Percentiles rank a stretch among this genome's conserved stretches.
Evolutionary conservation across 1,140 invertebrate species (phyloP).

Genomic region (Subanguina moxae): DNA sequence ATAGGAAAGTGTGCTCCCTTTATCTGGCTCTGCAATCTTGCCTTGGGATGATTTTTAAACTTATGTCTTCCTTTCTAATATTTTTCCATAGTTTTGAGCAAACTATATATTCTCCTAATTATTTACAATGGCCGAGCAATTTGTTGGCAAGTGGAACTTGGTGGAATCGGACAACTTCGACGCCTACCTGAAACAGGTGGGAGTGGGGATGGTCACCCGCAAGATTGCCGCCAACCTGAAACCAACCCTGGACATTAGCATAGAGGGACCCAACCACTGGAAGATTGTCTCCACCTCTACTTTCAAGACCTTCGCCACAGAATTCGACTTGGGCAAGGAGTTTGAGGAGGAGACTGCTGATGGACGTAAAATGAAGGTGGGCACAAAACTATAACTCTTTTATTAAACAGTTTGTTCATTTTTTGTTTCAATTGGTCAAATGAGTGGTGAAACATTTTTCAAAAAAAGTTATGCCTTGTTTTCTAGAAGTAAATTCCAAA

Average conservation of each 20-base stretch:
- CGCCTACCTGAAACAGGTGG: constrained; percentile 24
- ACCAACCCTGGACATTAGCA: constrained; percentile 13
- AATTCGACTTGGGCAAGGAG: constrained; percentile 30
- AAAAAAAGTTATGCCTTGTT: too few species aligned
- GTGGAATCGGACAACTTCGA: constrained; percentile 29
- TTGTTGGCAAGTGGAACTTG: constrained; percentile 29
- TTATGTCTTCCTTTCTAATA: too few species aligned
- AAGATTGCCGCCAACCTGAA: constrained; percentile 13
- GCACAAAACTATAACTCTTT: neutral
- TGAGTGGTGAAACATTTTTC: too few species aligned
- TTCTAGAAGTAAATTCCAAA: too few species aligned
- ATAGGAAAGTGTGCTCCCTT: too few species aligned
- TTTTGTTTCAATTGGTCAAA: too few species aligned
- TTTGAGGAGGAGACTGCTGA: constrained; percentile 26
- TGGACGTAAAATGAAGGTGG: constrained; percentile 26
- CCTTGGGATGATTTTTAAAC: too few species aligned
- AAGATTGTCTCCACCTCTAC: constrained; percentile 29
- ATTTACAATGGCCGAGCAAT: constrained; percentile 14
- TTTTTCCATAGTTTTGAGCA: neutral
- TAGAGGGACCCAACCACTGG: constrained; percentile 27
- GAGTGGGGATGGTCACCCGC: constrained; percentile 26
- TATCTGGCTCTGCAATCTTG: too few species aligned
- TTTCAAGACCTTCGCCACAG: constrained; percentile 23
- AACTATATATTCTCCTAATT: neutral
- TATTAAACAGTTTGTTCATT: too few species aligned